phyloP scores from a whole-genome alignment of 2,113 vertebrate species.

The Amphilophus citrinellus region DNA sequence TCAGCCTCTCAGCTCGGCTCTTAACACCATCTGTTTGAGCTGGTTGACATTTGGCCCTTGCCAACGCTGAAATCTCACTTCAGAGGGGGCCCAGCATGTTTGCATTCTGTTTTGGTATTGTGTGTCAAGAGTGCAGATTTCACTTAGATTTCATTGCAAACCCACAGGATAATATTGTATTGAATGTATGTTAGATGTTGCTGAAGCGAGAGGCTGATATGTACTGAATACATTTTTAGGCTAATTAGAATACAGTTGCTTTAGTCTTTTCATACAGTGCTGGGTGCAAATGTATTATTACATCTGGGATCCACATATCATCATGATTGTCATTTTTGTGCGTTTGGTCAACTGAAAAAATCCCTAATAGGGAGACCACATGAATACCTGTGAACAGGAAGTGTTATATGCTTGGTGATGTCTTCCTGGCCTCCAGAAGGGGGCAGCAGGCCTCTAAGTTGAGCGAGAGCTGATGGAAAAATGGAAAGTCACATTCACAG shows the following conservation, averaged over 20 bases:
- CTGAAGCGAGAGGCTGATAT: not conserved
- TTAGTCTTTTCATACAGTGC: not conserved
- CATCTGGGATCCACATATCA: not conserved
- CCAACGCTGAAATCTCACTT: conserved; percentile 58
- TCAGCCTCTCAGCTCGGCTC: conserved; percentile 51
- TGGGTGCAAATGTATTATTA: not conserved
- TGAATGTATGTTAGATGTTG: not conserved
- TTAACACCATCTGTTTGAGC: conserved; percentile 77
- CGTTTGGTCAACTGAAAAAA: not conserved
- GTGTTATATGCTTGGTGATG: not conserved
- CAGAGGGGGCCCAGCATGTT: conserved; percentile 34
- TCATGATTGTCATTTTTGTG: not conserved
- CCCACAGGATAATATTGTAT: conserved; percentile 1
- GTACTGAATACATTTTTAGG: not conserved
- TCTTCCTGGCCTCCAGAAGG: conserved; percentile 64
- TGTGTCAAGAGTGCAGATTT: conserved; percentile 29
- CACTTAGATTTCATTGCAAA: conserved; percentile 21
- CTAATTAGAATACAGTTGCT: not conserved
- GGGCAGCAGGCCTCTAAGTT: conserved; percentile 76
- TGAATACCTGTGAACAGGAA: not conserved
- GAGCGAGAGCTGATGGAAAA: conserved; percentile 41
- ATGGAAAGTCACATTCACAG: conserved; percentile 80
- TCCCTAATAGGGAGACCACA: not conserved
- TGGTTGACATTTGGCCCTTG: conserved; percentile 73
- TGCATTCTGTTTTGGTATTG: conserved; percentile 44